Evolutionary conservation across 2,797 vertebrate genomes (phyloP).

Genomic region (Chelonia mydas): DNA sequence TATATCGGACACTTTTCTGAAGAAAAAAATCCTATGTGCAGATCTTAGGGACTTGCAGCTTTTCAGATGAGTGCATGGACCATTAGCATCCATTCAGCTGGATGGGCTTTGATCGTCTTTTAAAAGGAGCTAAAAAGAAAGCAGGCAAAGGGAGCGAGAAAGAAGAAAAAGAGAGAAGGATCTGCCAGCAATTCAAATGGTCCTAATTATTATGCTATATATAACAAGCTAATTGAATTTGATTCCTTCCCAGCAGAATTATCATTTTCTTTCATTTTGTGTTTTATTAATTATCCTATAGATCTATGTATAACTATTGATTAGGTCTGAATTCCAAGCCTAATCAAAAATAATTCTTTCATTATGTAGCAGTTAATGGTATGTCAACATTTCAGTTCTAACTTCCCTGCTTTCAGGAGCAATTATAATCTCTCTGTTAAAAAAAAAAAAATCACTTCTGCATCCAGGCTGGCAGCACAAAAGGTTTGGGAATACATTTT

Average conservation of each 20-base stretch:
- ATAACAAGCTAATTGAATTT: slow-evolving; percentile 89
- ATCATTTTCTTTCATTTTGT: slow-evolving; percentile 83
- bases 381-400: neutral
- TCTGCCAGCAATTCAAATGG: slow-evolving; percentile 87
- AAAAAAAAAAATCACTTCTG: neutral
- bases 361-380: neutral
- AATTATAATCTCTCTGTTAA: neutral
- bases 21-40: slow-evolving; percentile 25
- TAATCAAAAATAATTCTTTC: slow-evolving; percentile 31
- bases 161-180: slow-evolving; percentile 69
- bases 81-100: slow-evolving; percentile 83
- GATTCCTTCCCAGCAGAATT: slow-evolving; percentile 87
- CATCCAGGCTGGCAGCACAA: neutral
- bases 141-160: slow-evolving; percentile 1
- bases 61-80: slow-evolving; percentile 75
- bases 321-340: slow-evolving; percentile 14
- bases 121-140: slow-evolving; percentile 71
- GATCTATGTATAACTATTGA: slow-evolving; percentile 35
- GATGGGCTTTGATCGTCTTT: slow-evolving; percentile 84
- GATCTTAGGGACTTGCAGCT: slow-evolving; percentile 71
- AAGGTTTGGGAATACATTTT: neutral
- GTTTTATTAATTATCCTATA: slow-evolving; percentile 47
- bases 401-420: neutral
- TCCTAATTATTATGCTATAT: slow-evolving; percentile 84
- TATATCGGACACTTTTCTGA: slow-evolving; percentile 59